phyloP scores from a whole-genome alignment of 2,113 vertebrate genomes.

The Erinaceus europaeus region DNA sequence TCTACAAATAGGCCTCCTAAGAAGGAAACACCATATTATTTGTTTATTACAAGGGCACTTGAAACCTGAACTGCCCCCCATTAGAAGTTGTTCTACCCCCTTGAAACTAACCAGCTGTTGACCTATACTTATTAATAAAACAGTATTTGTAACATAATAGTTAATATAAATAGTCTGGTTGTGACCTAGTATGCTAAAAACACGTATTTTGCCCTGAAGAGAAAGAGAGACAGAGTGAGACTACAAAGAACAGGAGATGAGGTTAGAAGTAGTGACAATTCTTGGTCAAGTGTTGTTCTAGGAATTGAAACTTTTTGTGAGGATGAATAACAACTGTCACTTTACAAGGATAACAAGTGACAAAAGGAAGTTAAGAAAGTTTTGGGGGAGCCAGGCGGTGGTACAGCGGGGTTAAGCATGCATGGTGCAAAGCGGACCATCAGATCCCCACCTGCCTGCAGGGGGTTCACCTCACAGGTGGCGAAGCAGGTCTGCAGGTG shows the following conservation, averaged over 20 bases:
- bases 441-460: too few relatives aligned
- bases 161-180: not conserved
- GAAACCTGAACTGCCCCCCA: not conserved
- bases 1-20: not conserved
- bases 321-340: not conserved
- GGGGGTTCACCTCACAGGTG: too few relatives aligned
- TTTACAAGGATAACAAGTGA: not conserved
- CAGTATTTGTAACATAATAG: not conserved
- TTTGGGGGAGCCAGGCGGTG: too few relatives aligned
- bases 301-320: not conserved
- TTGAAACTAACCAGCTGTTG: not conserved
- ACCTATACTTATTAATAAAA: not conserved
- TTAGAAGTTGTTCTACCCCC: not conserved
- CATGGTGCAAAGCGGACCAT: too few relatives aligned
- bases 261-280: too few relatives aligned
- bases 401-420: too few relatives aligned
- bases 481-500: too few relatives aligned
- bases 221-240: too few relatives aligned
- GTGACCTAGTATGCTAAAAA: not conserved
- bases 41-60: constrained; percentile 7
- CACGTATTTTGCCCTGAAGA: not conserved
- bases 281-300: not conserved
- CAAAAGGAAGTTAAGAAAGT: not conserved
- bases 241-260: too few relatives aligned
- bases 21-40: constrained; percentile 6